Percentiles rank a stretch among this genome's conserved stretches.
phyloP scores from a whole-genome alignment of 2,113 vertebrate species.

The Platycercus adscitus region DNA sequence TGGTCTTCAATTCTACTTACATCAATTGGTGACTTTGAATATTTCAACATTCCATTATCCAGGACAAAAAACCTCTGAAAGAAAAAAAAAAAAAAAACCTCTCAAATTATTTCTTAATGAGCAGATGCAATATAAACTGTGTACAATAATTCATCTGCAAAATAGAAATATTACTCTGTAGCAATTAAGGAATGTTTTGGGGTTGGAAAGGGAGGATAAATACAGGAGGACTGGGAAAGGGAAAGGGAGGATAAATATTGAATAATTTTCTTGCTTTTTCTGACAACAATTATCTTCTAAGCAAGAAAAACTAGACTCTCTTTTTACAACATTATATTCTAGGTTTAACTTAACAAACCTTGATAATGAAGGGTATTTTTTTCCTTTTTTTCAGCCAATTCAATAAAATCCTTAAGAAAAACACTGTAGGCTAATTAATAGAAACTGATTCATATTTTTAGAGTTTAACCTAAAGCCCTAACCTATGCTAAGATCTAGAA shows the following conservation, averaged over 20 bases:
- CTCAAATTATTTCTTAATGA: neutral
- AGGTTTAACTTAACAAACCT: neutral
- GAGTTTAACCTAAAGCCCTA: neutral
- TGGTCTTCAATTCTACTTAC: slow-evolving; percentile 83
- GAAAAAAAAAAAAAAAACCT: slow-evolving; percentile 8
- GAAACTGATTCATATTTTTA: neutral
- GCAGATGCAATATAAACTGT: neutral
- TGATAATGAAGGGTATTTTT: neutral
- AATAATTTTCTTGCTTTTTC: neutral
- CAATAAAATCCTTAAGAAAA: neutral
- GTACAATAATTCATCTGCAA: neutral
- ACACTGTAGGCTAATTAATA: neutral
- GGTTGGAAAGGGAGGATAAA: neutral
- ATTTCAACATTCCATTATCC: slow-evolving; percentile 99
- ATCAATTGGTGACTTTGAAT: slow-evolving; percentile 97
- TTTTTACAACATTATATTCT: neutral
- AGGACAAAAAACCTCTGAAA: slow-evolving; percentile 96
- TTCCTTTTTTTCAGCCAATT: neutral
- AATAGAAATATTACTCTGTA: neutral
- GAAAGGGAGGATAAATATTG: neutral
- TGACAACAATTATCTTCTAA: neutral
- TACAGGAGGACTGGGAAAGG: neutral
- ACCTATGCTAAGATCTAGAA: neutral
- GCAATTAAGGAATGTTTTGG: neutral
- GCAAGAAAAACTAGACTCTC: neutral